Percentiles rank a stretch among this genome's conserved stretches.
These are phyloP conservation scores for Anastrepha ludens DNA, from an alignment of 1,140 invertebrate species.

Conservation along the genomic window DNA sequence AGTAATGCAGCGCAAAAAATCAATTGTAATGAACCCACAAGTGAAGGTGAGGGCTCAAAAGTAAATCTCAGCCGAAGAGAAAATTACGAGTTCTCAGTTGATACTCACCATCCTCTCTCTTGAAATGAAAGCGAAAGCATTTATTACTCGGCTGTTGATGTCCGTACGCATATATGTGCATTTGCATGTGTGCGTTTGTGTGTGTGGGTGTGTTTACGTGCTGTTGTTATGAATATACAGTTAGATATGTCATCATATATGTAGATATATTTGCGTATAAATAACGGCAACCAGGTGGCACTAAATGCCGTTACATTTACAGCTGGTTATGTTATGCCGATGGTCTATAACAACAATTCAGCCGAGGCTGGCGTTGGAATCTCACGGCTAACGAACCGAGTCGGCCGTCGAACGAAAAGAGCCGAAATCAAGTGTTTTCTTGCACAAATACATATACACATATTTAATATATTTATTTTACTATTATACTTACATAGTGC, in stretches of 20 bases:
- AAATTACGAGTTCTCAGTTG: not conserved
- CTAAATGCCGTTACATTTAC: slow-evolving; percentile 40
- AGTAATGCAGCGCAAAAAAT: slow-evolving; percentile 1
- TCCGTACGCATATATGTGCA: not conserved
- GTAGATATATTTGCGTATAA: no score
- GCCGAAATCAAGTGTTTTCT: not conserved
- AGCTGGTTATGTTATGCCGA: not conserved
- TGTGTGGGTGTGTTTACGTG: no score
- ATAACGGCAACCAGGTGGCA: not conserved
- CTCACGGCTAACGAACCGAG: not conserved
- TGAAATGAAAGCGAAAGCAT: slow-evolving; percentile 40
- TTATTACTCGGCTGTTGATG: not conserved
- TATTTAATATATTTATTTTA: not conserved
- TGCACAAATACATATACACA: not conserved
- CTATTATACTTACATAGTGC: not conserved
- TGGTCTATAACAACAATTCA: slow-evolving; percentile 21
- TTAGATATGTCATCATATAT: no score
- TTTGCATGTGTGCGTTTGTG: not conserved
- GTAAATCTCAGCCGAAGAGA: not conserved
- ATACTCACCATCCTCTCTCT: not conserved
- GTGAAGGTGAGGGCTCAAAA: not conserved
- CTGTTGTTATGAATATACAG: no score
- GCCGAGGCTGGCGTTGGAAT: not conserved
- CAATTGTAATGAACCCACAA: slow-evolving; percentile 7
- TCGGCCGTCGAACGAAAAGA: not conserved